Evolutionary conservation across 2,888 invertebrate species (phyloP).

Genomic region (Romanomermis culicivorax): DNA sequence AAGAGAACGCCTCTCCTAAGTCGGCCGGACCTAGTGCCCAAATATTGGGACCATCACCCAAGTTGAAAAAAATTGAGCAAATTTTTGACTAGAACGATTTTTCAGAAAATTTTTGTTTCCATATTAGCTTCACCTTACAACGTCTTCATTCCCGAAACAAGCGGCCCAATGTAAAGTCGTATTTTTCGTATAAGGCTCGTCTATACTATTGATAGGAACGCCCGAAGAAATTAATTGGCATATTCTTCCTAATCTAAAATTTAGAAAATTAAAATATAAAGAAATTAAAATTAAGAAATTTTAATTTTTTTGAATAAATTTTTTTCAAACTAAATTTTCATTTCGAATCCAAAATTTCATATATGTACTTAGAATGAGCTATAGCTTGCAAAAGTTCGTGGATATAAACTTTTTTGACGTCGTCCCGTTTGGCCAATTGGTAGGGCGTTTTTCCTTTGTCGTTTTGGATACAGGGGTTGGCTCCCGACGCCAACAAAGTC

Average conservation of each 20-base stretch:
- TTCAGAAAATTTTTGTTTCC: too few relatives aligned
- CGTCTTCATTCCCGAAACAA: conserved; percentile 39
- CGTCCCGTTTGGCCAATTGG: conserved; percentile 34
- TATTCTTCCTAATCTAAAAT: conserved; percentile 37
- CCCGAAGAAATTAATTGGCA: conserved; percentile 40
- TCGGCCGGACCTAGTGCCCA: too few relatives aligned
- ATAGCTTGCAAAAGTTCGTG: conserved; percentile 41
- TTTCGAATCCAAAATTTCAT: too few relatives aligned
- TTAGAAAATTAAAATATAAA: too few relatives aligned
- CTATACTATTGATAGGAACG: conserved; percentile 40
- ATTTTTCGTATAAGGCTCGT: conserved; percentile 40
- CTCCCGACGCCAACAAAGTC: conserved; percentile 39
- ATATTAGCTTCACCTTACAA: conserved; percentile 38
- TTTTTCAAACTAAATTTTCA: not conserved
- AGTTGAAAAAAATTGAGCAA: too few relatives aligned
- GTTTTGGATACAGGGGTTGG: conserved; percentile 40
- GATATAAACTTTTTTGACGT: conserved; percentile 38
- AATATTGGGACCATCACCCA: too few relatives aligned
- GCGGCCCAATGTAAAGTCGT: conserved; percentile 46
- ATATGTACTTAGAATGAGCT: conserved; percentile 40
- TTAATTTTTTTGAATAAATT: not conserved
- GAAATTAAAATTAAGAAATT: too few relatives aligned
- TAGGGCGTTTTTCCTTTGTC: conserved; percentile 38
- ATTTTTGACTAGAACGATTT: too few relatives aligned
- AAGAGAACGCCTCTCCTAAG: too few relatives aligned